A percentile compares a stretch with the other conserved stretches of the same genome.
Evolutionary conservation across 1,140 invertebrate species (phyloP).

Genomic region (Tetramorium simillimum): DNA sequence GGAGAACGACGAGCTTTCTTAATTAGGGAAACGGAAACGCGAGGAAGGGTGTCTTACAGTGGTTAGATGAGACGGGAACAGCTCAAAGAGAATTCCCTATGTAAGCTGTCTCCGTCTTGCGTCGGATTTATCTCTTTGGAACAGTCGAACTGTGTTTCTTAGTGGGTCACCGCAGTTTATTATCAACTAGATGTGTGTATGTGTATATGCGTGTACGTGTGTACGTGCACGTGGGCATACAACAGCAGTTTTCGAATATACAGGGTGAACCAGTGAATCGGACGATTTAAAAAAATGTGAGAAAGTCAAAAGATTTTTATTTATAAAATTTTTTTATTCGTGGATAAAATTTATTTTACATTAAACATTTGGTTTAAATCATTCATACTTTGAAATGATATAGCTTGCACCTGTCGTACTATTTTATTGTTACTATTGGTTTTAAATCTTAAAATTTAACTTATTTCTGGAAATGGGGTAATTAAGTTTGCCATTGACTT

Average conservation of each 20-base stretch:
- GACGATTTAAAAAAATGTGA: too few species aligned
- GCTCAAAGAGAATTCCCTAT: slow-evolving; percentile 43
- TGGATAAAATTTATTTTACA: too few species aligned
- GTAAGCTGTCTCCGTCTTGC: background rate
- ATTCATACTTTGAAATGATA: too few species aligned
- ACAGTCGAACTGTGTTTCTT: background rate
- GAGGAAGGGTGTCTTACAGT: slow-evolving; percentile 11
- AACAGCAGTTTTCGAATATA: background rate
- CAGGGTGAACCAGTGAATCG: too few species aligned
- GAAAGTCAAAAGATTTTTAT: too few species aligned
- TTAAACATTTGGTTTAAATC: too few species aligned
- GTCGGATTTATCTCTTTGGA: background rate
- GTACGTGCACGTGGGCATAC: background rate
- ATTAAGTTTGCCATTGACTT: background rate
- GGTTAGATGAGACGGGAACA: slow-evolving; percentile 27
- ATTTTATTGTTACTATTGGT: background rate
- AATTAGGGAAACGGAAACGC: slow-evolving; percentile 50
- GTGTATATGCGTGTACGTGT: background rate
- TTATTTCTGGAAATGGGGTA: background rate
- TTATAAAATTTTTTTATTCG: too few species aligned
- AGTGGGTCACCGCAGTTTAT: slow-evolving; percentile 25
- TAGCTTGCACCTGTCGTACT: background rate
- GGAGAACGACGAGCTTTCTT: slow-evolving; percentile 46
- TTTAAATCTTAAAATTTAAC: background rate
- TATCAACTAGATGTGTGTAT: background rate